Conservation (phyloP, 2,888 invertebrate genomes). For the Ichneumoninae sp. region DNA sequence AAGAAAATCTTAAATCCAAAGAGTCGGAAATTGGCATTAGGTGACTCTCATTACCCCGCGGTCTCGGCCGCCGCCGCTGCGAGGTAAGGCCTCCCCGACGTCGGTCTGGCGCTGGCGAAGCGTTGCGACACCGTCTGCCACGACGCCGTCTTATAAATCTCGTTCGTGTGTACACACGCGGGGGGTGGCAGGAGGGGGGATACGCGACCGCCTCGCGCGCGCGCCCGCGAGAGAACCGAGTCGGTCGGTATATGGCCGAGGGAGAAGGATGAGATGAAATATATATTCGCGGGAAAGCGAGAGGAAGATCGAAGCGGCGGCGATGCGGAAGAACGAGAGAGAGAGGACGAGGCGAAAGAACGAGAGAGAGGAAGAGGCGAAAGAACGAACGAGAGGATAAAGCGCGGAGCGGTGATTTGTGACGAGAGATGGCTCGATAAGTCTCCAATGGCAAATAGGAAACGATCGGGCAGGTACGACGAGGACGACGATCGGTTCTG, state of each 20-base stretch:
- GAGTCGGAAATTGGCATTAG: not conserved
- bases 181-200: not conserved
- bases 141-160: conserved; percentile 49
- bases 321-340: conserved; percentile 7
- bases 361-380: conserved; percentile 1
- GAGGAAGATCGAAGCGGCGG: conserved; percentile 25
- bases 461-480: conserved; percentile 52
- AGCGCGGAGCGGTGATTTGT: conserved; percentile 46
- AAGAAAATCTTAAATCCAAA: too few species aligned
- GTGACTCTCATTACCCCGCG: not conserved
- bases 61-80: not conserved
- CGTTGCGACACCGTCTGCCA: conserved; percentile 49
- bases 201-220: conserved; percentile 34
- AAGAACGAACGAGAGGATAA: conserved; percentile 22
- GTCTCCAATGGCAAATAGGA: conserved; percentile 55
- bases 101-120: conserved; percentile 33
- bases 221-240: conserved; percentile 31
- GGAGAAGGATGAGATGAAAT: conserved; percentile 14
- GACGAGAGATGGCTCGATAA: conserved; percentile 53
- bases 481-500: conserved; percentile 40
- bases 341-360: not conserved
- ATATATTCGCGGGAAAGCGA: conserved; percentile 49
- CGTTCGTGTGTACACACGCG: conserved; percentile 9
- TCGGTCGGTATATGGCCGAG: not conserved
- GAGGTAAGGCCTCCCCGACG: conserved; percentile 8